Percentiles rank a stretch among this genome's conserved stretches.
These are phyloP conservation scores for Tinamus guttatus DNA, from an alignment of 2,113 vertebrate genomes.

Conservation along the genomic window DNA sequence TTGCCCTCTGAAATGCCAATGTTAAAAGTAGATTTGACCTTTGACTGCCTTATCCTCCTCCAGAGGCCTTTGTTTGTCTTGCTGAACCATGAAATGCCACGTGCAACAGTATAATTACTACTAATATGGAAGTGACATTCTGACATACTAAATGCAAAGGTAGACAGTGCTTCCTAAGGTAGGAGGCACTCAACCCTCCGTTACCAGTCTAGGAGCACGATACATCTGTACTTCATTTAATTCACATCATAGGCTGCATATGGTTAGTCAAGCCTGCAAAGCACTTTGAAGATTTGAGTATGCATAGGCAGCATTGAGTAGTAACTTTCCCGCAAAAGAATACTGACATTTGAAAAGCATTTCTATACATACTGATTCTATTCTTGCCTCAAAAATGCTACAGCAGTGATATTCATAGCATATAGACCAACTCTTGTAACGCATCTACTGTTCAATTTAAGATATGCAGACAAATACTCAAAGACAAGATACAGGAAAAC, in stretches of 20 bases:
- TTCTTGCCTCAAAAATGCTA: neutral
- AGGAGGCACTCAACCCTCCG: neutral
- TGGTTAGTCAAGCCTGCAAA: neutral
- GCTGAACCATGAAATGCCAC: neutral
- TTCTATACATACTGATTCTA: neutral
- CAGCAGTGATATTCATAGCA: neutral
- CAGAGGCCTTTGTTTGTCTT: neutral
- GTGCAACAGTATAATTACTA: neutral
- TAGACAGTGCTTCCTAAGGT: neutral
- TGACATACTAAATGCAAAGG: neutral
- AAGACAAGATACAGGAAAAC: neutral
- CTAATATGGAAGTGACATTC: neutral
- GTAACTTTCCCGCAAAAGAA: neutral
- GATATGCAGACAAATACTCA: neutral
- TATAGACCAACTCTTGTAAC: neutral
- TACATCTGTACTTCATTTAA: neutral
- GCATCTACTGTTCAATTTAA: neutral
- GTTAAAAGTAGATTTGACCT: neutral
- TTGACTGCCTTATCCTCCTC: neutral
- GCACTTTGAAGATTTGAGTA: neutral
- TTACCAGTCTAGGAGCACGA: neutral
- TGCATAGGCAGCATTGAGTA: neutral
- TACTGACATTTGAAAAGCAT: neutral
- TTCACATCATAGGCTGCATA: neutral
- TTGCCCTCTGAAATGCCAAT: neutral